A percentile compares a stretch with the other conserved stretches of the same genome.
phyloP scores from a whole-genome alignment of 2,113 vertebrate genomes.

The Scytalopus superciliaris region DNA sequence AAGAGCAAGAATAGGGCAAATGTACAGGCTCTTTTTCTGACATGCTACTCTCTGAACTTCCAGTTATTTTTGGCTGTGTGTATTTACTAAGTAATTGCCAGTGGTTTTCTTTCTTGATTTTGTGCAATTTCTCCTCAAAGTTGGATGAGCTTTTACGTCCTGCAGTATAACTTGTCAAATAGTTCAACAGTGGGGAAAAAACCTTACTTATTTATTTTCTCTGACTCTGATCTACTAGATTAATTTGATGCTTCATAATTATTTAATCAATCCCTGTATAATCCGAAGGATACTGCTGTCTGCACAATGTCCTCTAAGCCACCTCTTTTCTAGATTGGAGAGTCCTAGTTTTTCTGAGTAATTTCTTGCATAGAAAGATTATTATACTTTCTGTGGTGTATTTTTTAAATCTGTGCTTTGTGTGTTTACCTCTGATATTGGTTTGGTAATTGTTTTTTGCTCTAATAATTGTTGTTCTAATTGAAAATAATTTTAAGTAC shows the following conservation, averaged over 20 bases:
- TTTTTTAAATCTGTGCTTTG: not conserved
- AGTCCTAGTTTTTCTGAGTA: not conserved
- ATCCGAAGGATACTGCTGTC: not conserved
- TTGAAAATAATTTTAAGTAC: not conserved
- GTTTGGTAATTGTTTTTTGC: not conserved
- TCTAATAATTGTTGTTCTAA: not conserved
- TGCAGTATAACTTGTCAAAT: not conserved
- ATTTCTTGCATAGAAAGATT: not conserved
- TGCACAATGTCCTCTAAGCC: not conserved
- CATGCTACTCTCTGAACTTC: not conserved
- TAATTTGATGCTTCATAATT: not conserved
- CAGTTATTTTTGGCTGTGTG: not conserved
- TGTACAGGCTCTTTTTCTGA: not conserved
- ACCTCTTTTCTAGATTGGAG: not conserved
- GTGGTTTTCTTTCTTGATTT: not conserved
- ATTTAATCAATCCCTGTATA: not conserved
- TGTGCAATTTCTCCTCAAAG: not conserved
- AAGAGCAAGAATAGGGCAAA: not conserved
- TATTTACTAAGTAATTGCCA: not conserved
- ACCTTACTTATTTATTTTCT: not conserved
- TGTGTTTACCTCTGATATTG: not conserved
- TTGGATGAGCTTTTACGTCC: not conserved
- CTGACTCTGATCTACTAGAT: not conserved
- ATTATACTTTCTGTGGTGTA: not conserved
- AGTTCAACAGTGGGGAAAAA: not conserved